A percentile compares a stretch with the other conserved stretches of the same genome.
Conservation (phyloP, 2,113 vertebrate species). For the Diglossa brunneiventris region DNA sequence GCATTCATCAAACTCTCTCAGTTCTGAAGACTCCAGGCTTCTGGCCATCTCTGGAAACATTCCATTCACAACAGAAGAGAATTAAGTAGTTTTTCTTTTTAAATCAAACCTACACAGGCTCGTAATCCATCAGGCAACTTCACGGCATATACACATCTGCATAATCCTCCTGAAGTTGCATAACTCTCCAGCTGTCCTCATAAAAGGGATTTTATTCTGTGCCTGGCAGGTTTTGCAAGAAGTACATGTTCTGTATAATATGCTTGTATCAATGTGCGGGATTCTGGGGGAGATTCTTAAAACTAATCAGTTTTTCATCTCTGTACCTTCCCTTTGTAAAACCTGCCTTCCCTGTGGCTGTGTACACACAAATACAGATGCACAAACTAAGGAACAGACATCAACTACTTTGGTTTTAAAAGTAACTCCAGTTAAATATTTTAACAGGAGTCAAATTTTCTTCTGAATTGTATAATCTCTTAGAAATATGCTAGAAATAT, state of each 20-base stretch:
- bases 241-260: not conserved
- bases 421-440: not conserved
- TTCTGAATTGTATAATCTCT: not conserved
- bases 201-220: conserved; percentile 49
- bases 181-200: conserved; percentile 73
- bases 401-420: not conserved
- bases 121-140: conserved; percentile 60
- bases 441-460: not conserved
- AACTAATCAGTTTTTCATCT: conserved; percentile 6
- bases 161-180: conserved; percentile 62
- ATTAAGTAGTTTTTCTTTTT: conserved; percentile 49
- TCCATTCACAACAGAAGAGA: not conserved
- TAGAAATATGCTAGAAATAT: not conserved
- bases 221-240: conserved; percentile 63
- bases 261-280: rapidly evolving
- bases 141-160: conserved; percentile 57
- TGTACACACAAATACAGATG: not conserved
- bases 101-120: conserved; percentile 58
- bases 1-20: not conserved
- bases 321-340: not conserved
- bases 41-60: not conserved
- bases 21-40: not conserved
- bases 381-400: not conserved
- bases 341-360: not conserved
- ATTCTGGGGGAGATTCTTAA: not conserved